Conservation (phyloP, 2,113 vertebrate genomes). For the Apodemus speciosus region DNA sequence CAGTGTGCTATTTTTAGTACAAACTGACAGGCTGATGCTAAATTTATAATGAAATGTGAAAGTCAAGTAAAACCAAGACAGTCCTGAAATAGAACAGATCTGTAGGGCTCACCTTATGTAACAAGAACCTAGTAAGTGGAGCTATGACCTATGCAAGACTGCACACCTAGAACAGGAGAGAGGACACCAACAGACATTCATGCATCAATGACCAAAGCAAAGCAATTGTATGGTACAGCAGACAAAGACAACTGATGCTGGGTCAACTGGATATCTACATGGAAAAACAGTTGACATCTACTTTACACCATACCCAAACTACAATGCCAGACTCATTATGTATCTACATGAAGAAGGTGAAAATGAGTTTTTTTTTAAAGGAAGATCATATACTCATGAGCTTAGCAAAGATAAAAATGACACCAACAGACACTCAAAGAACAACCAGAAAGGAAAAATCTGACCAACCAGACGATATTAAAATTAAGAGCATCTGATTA, state of each 20-base stretch:
- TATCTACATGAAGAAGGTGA: neutral
- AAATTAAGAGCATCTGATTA: constrained; percentile 14
- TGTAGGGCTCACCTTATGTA: neutral
- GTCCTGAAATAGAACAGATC: constrained; percentile 10
- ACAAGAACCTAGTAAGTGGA: neutral
- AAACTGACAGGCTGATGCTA: constrained; percentile 18
- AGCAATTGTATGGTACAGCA: neutral
- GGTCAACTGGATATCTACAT: neutral
- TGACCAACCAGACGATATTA: neutral
- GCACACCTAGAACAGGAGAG: neutral
- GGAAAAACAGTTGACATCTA: neutral
- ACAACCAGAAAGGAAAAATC: neutral
- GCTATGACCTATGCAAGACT: neutral
- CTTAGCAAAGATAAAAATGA: constrained; percentile 5
- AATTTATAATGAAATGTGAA: constrained; percentile 24
- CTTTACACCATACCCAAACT: neutral
- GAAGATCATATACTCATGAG: neutral
- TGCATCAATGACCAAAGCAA: neutral
- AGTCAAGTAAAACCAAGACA: constrained; percentile 6
- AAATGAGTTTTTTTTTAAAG: neutral
- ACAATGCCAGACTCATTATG: neutral
- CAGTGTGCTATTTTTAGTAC: neutral
- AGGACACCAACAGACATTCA: neutral
- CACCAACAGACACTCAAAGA: neutral
- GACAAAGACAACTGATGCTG: neutral